Conservation (phyloP, 2,888 invertebrate genomes). For the Tortrix viridana region DNA sequence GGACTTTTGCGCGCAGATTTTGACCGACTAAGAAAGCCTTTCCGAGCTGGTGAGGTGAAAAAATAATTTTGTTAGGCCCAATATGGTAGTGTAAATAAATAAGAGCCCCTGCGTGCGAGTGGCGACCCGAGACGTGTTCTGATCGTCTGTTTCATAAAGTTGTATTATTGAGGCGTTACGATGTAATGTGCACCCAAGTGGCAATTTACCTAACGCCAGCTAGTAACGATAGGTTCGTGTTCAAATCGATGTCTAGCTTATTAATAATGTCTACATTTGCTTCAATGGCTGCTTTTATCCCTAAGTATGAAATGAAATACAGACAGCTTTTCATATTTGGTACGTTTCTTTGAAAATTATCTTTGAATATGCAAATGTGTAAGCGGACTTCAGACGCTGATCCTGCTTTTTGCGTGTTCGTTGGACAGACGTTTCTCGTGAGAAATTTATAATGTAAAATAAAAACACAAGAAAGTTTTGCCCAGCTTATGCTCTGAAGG, state of each 20-base stretch:
- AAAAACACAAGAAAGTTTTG: not conserved
- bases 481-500: constrained; percentile 1
- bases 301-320: not conserved
- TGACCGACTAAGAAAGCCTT: too few species aligned
- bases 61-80: constrained; percentile 38
- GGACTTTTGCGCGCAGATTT: too few species aligned
- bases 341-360: too few species aligned
- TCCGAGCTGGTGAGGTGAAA: too few species aligned
- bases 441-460: too few species aligned
- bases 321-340: too few species aligned
- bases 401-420: too few species aligned
- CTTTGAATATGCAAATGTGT: too few species aligned
- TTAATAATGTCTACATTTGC: constrained; percentile 23
- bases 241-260: constrained; percentile 42
- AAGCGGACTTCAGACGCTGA: too few species aligned
- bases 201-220: constrained; percentile 49
- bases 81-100: constrained; percentile 42
- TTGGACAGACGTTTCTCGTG: too few species aligned
- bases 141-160: constrained; percentile 52
- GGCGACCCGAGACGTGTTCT: constrained; percentile 43
- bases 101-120: constrained; percentile 39
- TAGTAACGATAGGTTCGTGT: constrained; percentile 16
- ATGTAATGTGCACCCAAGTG: constrained; percentile 52
- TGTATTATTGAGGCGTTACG: constrained; percentile 57
- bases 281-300: not conserved